Evolutionary conservation across 2,113 vertebrate species (phyloP), one percentile per base, ranked within the genome.

Genomic region (Atractosteus spatula): DNA sequence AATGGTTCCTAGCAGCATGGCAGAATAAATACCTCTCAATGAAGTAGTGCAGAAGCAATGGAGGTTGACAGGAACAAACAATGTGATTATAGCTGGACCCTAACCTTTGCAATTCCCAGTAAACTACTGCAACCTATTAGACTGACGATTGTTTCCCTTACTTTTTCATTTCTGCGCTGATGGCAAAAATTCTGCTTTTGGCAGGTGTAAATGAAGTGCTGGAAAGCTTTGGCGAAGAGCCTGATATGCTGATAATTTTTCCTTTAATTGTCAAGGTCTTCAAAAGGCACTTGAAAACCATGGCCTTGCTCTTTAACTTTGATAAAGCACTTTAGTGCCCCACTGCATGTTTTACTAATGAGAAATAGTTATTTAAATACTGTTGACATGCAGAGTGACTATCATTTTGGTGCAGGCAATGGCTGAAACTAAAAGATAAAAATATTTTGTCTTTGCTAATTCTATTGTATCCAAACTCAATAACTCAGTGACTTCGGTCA

Each of bases 251-350:
- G 55, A 42, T 61, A 29, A 56, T 45, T 14, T 59, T 59, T 14
- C 44, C 43, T 51, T 61, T 11, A 41, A 4, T 43, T 29, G 41
- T 11, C n/a, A 13, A 12, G 17, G 45, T 17, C 61, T 62, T 41
- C 2, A 1, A 41, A 65, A 65, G 7, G 62, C 55, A 16, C 45
- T 55, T 3, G 29, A 44, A 45, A 41, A 41, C 29, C 55, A 55
- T 14, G 42, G 65, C 43, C 29, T 55, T 42, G 72, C 56, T 62
- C 29, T 74, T 54, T 54, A 44, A 63, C 66, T 74, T 57, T 73
- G 16, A 68, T 17, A 61, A 73, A 68, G 13, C 61, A 47, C 43
- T 29, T 47, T 42, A 10, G 55, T 70, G 41, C 43, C 17, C 43
- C 7, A n/a, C 62, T 43, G 47, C 66, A 54, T 59, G n/a, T 41